Evolutionary conservation across 1,140 invertebrate genomes (phyloP).

Genomic region (Saccostrea glomerata): DNA sequence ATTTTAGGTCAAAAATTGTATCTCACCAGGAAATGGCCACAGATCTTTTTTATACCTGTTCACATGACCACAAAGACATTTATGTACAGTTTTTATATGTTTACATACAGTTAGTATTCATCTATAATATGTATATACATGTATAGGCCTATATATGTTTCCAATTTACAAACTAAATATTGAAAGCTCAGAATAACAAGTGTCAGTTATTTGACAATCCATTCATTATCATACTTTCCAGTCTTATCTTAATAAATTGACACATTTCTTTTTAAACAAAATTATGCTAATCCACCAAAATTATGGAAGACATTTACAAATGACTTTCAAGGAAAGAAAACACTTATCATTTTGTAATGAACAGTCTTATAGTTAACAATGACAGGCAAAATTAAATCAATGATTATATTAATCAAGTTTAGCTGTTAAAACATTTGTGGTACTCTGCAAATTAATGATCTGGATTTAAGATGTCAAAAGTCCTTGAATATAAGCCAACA

Average conservation of each 20-base stretch:
- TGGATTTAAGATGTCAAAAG: too few species aligned
- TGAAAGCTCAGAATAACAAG: neutral
- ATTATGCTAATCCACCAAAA: neutral
- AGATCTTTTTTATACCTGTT: conserved; percentile 22
- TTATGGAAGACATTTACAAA: neutral
- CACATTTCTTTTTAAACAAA: neutral
- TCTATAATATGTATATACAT: neutral
- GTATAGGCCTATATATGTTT: neutral
- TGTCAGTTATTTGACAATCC: neutral
- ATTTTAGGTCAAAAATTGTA: neutral
- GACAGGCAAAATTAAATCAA: too few species aligned
- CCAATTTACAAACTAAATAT: neutral
- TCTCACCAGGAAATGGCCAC: neutral
- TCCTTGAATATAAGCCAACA: too few species aligned
- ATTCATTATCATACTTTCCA: neutral
- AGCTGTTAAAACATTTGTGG: too few species aligned
- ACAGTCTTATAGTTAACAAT: too few species aligned
- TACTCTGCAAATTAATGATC: too few species aligned
- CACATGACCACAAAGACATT: conserved; percentile 8
- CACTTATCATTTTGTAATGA: too few species aligned
- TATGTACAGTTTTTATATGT: conserved; percentile 12
- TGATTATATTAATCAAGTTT: too few species aligned
- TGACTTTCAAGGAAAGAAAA: too few species aligned
- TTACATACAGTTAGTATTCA: neutral
- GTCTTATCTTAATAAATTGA: neutral